These are phyloP conservation scores for Drosophila rubida DNA, from an alignment of 2,888 invertebrate species.

Conservation along the genomic window DNA sequence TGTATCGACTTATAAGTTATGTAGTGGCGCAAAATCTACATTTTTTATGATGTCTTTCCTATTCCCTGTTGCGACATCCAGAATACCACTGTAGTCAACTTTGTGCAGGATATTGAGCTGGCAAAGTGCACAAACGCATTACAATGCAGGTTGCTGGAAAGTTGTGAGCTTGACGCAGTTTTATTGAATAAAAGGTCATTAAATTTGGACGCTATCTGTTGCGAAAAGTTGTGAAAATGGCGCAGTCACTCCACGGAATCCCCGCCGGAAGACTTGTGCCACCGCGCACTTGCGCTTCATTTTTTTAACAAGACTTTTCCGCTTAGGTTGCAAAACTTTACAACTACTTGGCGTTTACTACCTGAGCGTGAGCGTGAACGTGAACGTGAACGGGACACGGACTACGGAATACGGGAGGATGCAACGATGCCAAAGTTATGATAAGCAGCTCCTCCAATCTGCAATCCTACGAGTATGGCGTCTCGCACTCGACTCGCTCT, in stretches of 20 bases:
- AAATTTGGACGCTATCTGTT: constrained; percentile 80
- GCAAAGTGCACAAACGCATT: constrained; percentile 39
- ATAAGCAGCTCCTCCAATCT: constrained; percentile 65
- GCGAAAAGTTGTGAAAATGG: constrained; percentile 73
- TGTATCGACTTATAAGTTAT: too few species aligned
- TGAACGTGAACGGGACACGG: constrained; percentile 4
- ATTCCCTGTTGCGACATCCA: neutral
- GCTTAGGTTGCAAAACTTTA: constrained; percentile 72
- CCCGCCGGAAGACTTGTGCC: constrained; percentile 22
- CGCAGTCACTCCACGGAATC: constrained; percentile 33
- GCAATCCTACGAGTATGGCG: constrained; percentile 2
- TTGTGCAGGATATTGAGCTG: constrained; percentile 2
- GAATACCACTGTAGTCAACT: neutral
- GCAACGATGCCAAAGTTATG: constrained; percentile 63
- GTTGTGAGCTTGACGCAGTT: constrained; percentile 64
- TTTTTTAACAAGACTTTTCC: constrained; percentile 76
- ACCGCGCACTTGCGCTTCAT: constrained; percentile 39
- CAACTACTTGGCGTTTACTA: constrained; percentile 79
- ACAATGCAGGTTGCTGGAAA: constrained; percentile 40
- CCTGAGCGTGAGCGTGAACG: constrained; percentile 40
- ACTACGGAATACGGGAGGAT: neutral
- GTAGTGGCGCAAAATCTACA: neutral
- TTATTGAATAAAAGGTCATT: constrained; percentile 80
- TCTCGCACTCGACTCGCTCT: constrained; percentile 38
- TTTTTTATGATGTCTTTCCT: neutral